A percentile compares a stretch with the other conserved stretches of the same genome.
phyloP scores from a whole-genome alignment of 2,888 invertebrate species.

The Scrobipalpa costella region DNA sequence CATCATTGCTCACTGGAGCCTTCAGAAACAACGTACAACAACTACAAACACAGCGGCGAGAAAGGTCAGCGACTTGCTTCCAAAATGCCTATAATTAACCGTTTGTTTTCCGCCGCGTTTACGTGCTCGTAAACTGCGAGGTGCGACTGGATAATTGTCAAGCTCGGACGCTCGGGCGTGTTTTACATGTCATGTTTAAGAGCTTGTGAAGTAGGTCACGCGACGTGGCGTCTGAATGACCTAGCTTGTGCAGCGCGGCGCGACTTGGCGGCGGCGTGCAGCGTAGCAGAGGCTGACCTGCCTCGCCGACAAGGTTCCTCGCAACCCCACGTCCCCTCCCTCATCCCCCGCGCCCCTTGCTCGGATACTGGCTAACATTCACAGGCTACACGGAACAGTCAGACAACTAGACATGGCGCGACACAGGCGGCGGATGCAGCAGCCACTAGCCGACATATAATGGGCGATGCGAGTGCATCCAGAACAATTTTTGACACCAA shows the following conservation, averaged over 20 bases:
- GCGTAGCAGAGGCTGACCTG: conserved; percentile 52
- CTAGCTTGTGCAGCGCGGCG: background rate
- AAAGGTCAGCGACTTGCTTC: conserved; percentile 28
- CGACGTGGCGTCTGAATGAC: background rate
- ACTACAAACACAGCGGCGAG: conserved; percentile 27
- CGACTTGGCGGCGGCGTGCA: no score
- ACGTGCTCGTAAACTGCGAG: conserved; percentile 16
- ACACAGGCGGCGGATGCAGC: conserved; percentile 70
- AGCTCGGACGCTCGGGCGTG: background rate
- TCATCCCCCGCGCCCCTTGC: background rate
- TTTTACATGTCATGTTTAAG: conserved; percentile 1
- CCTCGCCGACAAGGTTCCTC: conserved; percentile 57
- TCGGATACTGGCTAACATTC: conserved; percentile 45
- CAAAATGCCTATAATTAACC: conserved; percentile 21
- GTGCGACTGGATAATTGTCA: background rate
- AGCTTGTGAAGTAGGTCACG: background rate
- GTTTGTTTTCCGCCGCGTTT: conserved; percentile 13
- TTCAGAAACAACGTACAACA: conserved; percentile 9
- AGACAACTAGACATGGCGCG: conserved; percentile 39
- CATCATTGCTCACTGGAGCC: background rate
- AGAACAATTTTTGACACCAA: conserved; percentile 68
- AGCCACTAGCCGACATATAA: conserved; percentile 53
- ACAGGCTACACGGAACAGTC: conserved; percentile 37
- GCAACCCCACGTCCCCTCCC: conserved; percentile 45
- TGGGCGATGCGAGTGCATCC: conserved; percentile 64